These are phyloP conservation scores for Ectobius pallidus DNA, from an alignment of 2,888 invertebrate genomes.

Conservation along the genomic window DNA sequence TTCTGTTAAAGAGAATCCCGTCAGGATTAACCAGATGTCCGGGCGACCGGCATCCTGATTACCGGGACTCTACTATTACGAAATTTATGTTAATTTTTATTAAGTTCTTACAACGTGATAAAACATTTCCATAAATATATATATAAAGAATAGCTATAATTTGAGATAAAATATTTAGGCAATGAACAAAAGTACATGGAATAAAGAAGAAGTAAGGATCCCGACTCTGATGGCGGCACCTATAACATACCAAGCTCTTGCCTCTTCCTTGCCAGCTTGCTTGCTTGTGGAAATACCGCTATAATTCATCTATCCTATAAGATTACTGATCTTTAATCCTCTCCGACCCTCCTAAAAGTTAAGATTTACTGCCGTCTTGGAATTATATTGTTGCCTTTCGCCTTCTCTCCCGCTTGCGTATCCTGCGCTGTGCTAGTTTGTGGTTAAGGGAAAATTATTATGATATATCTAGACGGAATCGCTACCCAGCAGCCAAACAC, in stretches of 20 bases:
- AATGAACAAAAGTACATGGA: no score
- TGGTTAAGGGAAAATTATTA: constrained; percentile 53
- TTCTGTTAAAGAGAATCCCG: no score
- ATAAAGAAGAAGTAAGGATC: no score
- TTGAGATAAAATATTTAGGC: no score
- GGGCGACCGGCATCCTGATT: no score
- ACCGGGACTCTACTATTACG: no score
- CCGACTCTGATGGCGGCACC: no score
- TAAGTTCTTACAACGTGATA: no score
- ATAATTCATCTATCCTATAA: constrained; percentile 73
- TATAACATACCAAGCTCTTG: constrained; percentile 26
- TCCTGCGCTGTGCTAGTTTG: constrained; percentile 35
- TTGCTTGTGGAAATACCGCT: constrained; percentile 31
- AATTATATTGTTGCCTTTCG: constrained; percentile 64
- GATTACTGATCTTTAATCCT: constrained; percentile 80
- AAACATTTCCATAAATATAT: no score
- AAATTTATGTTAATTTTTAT: no score
- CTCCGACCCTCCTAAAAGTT: constrained; percentile 70
- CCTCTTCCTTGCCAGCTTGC: constrained; percentile 11
- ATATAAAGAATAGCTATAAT: no score
- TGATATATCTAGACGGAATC: constrained; percentile 60
- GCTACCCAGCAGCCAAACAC: constrained; percentile 44
- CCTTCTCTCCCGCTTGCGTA: constrained; percentile 35
- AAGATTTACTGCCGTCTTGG: constrained; percentile 71
- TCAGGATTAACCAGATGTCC: no score